phyloP scores from a whole-genome alignment of 2,797 vertebrate species.

The Poeciliopsis turneri region DNA sequence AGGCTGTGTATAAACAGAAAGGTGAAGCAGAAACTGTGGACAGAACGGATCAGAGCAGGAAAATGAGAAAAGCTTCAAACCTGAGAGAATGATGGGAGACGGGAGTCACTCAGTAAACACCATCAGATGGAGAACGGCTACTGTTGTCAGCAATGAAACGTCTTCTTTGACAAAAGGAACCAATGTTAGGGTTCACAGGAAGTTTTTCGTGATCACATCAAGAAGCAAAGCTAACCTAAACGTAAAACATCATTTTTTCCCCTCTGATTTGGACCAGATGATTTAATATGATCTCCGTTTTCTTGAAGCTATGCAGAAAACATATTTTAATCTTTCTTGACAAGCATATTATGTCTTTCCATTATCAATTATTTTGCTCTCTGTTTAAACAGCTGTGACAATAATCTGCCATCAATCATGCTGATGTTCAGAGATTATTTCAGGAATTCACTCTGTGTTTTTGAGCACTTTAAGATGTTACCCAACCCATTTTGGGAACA shows the following conservation, averaged over 20 bases:
- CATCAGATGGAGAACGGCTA: slow-evolving; percentile 61
- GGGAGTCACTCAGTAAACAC: slow-evolving; percentile 4
- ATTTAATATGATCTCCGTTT: background rate
- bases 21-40: slow-evolving; percentile 19
- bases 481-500: background rate
- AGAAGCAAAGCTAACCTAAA: slow-evolving; percentile 29
- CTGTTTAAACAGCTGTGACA: background rate
- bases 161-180: slow-evolving; percentile 59
- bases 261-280: background rate
- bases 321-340: background rate
- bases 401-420: background rate
- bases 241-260: background rate
- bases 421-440: background rate
- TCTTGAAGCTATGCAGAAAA: background rate
- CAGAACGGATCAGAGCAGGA: slow-evolving; percentile 33
- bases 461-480: background rate
- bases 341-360: background rate
- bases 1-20: slow-evolving; percentile 40
- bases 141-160: slow-evolving; percentile 57
- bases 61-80: slow-evolving; percentile 4
- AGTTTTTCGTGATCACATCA: slow-evolving; percentile 45
- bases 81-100: slow-evolving; percentile 12
- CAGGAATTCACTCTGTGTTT: background rate
- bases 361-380: background rate
- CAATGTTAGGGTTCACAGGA: slow-evolving; percentile 49